A percentile compares a stretch with the other conserved stretches of the same genome.
phyloP scores from a whole-genome alignment of 2,113 vertebrate species.

The Herpetotheres cachinnans region DNA sequence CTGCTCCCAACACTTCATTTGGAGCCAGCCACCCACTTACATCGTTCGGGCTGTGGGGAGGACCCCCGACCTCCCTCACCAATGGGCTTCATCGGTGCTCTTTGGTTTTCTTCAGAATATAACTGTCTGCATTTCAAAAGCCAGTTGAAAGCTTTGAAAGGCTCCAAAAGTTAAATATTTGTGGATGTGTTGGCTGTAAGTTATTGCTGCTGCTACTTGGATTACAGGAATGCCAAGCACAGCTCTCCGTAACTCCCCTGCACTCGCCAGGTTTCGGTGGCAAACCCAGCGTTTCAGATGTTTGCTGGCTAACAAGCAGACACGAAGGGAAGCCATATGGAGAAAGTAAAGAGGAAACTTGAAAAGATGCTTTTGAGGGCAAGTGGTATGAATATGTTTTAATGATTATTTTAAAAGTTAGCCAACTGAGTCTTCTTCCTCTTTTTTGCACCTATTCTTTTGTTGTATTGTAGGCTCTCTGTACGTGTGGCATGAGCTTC shows the following conservation, averaged over 20 bases:
- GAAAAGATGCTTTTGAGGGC: background rate
- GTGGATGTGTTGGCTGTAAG: accelerated
- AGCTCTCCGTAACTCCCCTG: background rate
- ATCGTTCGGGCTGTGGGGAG: accelerated
- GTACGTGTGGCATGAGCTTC: accelerated
- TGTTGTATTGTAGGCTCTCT: background rate
- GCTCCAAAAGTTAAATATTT: background rate
- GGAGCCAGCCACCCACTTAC: background rate
- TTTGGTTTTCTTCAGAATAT: background rate
- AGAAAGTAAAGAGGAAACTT: background rate
- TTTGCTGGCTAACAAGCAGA: background rate
- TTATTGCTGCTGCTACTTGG: background rate
- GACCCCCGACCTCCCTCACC: no score
- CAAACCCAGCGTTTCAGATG: background rate
- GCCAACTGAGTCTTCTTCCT: background rate
- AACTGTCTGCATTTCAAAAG: background rate
- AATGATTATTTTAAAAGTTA: background rate
- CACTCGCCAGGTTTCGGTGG: accelerated
- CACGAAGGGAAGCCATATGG: background rate
- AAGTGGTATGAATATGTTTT: background rate
- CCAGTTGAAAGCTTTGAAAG: background rate
- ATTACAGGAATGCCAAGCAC: background rate
- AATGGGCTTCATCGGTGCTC: accelerated
- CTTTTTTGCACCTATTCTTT: no score
- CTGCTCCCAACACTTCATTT: accelerated